Evolutionary conservation across 2,113 vertebrate genomes (phyloP).

Genomic region (Nothobranchius kuhntae): DNA sequence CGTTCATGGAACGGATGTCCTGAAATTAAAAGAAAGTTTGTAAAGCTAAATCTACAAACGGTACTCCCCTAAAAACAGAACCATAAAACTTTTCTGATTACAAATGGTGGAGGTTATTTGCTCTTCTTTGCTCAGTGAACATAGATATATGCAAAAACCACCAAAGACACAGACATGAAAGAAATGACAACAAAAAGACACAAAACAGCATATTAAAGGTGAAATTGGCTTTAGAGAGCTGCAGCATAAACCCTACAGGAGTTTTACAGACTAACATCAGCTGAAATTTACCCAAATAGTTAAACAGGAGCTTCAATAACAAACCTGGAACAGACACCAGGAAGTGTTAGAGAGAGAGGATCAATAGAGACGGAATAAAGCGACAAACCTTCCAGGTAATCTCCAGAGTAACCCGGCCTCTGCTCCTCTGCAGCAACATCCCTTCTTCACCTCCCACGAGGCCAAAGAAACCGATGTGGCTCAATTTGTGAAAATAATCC

Average conservation of each 20-base stretch:
- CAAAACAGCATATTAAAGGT: too few species aligned
- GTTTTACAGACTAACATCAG: too few species aligned
- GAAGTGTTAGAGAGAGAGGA: too few species aligned
- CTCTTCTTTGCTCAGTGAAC: neutral
- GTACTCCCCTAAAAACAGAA: neutral
- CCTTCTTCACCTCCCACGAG: constrained; percentile 93
- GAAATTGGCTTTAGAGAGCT: neutral
- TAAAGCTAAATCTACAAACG: neutral
- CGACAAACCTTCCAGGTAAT: too few species aligned
- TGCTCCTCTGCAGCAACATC: constrained; percentile 84
- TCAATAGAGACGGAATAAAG: too few species aligned
- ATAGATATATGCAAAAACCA: too few species aligned
- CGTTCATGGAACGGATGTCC: neutral
- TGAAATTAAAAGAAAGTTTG: too few species aligned
- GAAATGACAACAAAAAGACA: too few species aligned
- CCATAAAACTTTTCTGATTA: neutral
- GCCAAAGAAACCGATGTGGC: constrained; percentile 97
- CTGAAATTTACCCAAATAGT: neutral
- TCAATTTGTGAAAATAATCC: constrained; percentile 92
- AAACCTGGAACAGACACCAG: too few species aligned
- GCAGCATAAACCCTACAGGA: too few species aligned
- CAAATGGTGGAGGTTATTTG: neutral
- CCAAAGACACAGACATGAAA: too few species aligned
- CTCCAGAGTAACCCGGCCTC: neutral
- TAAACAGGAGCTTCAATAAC: neutral